A percentile compares a stretch with the other conserved stretches of the same genome.
Conservation (phyloP, 2,888 invertebrate species). For the Lycocerus yunnanus region DNA sequence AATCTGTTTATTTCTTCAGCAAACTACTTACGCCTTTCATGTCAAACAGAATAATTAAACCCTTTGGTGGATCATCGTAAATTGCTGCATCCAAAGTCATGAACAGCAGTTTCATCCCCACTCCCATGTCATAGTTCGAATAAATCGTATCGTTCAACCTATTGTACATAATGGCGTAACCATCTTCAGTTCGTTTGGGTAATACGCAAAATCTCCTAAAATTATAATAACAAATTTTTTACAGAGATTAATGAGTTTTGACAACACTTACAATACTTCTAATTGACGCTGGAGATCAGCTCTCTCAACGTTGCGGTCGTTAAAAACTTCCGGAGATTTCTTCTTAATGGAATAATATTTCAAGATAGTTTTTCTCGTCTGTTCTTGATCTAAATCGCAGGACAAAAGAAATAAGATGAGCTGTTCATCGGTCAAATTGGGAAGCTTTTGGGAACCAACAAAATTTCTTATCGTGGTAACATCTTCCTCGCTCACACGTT, state of each 20-base stretch:
- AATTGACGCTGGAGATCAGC: constrained; percentile 54
- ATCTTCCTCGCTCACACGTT: constrained; percentile 40
- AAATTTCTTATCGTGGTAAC: constrained; percentile 46
- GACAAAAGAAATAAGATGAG: constrained; percentile 66
- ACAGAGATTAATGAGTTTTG: neutral
- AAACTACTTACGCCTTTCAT: constrained; percentile 64
- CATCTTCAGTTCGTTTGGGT: constrained; percentile 64
- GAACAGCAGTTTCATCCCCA: constrained; percentile 60
- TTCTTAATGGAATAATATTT: constrained; percentile 64
- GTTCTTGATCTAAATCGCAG: constrained; percentile 64
- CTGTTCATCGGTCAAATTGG: constrained; percentile 61
- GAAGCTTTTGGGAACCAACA: constrained; percentile 41
- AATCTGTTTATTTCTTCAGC: neutral
- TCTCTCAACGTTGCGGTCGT: constrained; percentile 57
- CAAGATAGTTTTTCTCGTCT: constrained; percentile 66
- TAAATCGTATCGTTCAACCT: constrained; percentile 62
- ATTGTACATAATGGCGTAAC: constrained; percentile 66
- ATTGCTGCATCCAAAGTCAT: constrained; percentile 58
- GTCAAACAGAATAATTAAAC: constrained; percentile 70
- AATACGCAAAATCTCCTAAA: constrained; percentile 53
- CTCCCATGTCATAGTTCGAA: constrained; percentile 63
- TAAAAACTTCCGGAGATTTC: constrained; percentile 67
- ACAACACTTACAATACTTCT: neutral
- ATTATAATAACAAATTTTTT: neutral
- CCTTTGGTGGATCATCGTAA: constrained; percentile 63